phyloP scores from a whole-genome alignment of 2,113 vertebrate genomes.

The Aptenodytes forsteri region DNA sequence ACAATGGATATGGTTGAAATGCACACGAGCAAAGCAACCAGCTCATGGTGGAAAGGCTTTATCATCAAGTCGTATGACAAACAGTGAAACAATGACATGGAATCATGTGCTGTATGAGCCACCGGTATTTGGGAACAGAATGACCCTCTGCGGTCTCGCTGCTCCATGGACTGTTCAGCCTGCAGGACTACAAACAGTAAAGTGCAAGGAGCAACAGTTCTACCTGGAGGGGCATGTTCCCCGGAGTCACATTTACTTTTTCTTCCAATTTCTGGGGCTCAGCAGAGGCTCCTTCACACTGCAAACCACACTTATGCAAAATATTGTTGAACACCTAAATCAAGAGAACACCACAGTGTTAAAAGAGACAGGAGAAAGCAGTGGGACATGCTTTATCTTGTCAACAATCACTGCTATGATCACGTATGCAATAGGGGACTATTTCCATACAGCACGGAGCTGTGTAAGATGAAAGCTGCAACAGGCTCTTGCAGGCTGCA shows the following conservation, averaged over 20 bases:
- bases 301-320: slow-evolving; percentile 85
- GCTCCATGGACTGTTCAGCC: background rate
- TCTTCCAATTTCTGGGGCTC: slow-evolving; percentile 86
- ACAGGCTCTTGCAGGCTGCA: background rate
- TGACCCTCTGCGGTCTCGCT: background rate
- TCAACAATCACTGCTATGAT: background rate
- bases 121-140: background rate
- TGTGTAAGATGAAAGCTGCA: background rate
- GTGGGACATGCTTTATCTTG: background rate
- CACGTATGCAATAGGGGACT: fast-evolving
- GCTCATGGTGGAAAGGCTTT: background rate
- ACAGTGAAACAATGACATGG: background rate
- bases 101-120: background rate
- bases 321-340: slow-evolving; percentile 88
- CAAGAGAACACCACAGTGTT: background rate
- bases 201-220: background rate
- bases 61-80: background rate
- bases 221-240: slow-evolving; percentile 88
- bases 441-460: background rate
- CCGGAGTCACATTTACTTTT: slow-evolving; percentile 72
- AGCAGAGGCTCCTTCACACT: slow-evolving; percentile 76
- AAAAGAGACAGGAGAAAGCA: background rate
- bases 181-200: background rate
- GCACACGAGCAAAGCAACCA: background rate
- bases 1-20: background rate